These are phyloP conservation scores for Callyntrura sp. DNA, from an alignment of 2,888 invertebrate genomes.

Conservation along the genomic window DNA sequence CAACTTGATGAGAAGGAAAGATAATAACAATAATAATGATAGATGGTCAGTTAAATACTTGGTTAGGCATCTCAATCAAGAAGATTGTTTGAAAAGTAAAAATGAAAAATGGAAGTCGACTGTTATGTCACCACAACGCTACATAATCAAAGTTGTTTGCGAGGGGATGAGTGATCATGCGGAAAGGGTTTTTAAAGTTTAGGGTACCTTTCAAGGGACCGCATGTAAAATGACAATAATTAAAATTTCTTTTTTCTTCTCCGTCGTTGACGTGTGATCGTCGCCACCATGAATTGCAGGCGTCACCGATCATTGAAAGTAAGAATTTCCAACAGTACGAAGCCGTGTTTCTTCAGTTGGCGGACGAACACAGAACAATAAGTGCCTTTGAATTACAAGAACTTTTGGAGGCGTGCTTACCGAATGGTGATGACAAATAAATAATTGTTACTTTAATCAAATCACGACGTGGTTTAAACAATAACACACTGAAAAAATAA, in stretches of 20 bases:
- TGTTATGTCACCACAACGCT: slow-evolving; percentile 13
- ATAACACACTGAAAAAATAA: not conserved
- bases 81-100: not conserved
- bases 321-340: slow-evolving; percentile 94
- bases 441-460: too few species aligned
- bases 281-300: slow-evolving; percentile 85
- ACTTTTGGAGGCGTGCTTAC: slow-evolving; percentile 94
- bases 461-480: not conserved
- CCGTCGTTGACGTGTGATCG: too few species aligned
- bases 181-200: not conserved
- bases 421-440: slow-evolving; percentile 88
- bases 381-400: slow-evolving; percentile 97
- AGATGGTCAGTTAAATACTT: slow-evolving; percentile 33
- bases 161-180: slow-evolving; percentile 5
- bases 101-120: not conserved
- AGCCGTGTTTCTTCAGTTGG: slow-evolving; percentile 94
- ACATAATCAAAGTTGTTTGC: not conserved
- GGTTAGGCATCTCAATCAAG: slow-evolving; percentile 30
- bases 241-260: slow-evolving; percentile 52
- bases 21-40: slow-evolving; percentile 48
- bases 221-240: slow-evolving; percentile 54
- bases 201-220: too few species aligned
- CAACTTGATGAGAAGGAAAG: not conserved
- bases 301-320: slow-evolving; percentile 89
- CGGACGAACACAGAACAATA: slow-evolving; percentile 95